A percentile compares a stretch with the other conserved stretches of the same genome.
Evolutionary conservation across 2,888 invertebrate genomes (phyloP).

Genomic region (Drosophila heteroneura): DNA sequence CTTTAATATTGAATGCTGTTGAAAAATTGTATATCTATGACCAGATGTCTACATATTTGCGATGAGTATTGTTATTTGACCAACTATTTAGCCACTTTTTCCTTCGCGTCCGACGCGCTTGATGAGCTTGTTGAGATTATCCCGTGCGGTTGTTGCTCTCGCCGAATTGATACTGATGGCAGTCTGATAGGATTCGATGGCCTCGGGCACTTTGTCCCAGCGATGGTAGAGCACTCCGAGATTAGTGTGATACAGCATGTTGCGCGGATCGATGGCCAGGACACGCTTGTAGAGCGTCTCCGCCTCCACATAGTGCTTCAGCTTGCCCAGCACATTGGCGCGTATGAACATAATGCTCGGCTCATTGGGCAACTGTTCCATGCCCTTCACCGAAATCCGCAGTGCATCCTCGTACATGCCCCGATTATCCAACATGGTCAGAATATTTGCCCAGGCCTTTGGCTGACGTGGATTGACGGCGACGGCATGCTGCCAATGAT

Average conservation of each 20-base stretch:
- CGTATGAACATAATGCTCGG: constrained; percentile 93
- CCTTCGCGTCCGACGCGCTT: constrained; percentile 62
- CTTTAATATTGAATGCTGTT: not conserved
- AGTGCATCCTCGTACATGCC: constrained; percentile 90
- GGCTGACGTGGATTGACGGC: constrained; percentile 91
- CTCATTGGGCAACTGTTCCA: constrained; percentile 90
- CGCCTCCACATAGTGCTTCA: constrained; percentile 91
- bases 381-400: constrained; percentile 89
- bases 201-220: constrained; percentile 92
- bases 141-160: constrained; percentile 88
- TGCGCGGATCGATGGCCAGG: constrained; percentile 89
- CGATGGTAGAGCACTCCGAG: constrained; percentile 97
- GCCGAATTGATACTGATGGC: constrained; percentile 91
- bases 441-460: constrained; percentile 96
- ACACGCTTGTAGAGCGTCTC: constrained; percentile 93
- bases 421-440: constrained; percentile 93
- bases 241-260: constrained; percentile 95
- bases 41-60: constrained; percentile 16
- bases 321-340: constrained; percentile 95
- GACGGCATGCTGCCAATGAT: constrained; percentile 94
- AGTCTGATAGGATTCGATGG: constrained; percentile 90
- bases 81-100: not conserved
- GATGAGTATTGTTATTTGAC: not conserved
- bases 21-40: constrained; percentile 28
- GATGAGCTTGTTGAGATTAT: constrained; percentile 88